Percentiles rank a stretch among this genome's conserved stretches.
These are phyloP conservation scores for Triops cancriformis DNA, from an alignment of 1,140 invertebrate genomes.

Conservation along the genomic window DNA sequence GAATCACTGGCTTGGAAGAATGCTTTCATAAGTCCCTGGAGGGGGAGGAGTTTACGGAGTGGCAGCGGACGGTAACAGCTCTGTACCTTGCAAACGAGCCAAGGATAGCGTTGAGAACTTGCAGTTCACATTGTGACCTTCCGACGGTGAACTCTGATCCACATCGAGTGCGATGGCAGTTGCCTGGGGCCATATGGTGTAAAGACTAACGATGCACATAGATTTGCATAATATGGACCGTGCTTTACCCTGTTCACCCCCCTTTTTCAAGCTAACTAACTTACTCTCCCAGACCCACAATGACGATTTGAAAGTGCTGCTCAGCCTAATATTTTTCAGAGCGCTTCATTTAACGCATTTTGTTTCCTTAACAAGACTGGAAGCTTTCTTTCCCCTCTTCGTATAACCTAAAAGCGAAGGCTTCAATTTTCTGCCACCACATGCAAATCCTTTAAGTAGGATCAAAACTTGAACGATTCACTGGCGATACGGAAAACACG, in stretches of 20 bases:
- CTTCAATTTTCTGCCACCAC: background rate
- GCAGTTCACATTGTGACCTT: background rate
- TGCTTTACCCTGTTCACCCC: background rate
- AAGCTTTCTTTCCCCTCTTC: background rate
- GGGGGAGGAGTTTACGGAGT: background rate
- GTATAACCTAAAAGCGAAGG: background rate
- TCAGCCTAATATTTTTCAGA: background rate
- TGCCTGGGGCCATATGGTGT: background rate
- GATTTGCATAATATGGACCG: background rate
- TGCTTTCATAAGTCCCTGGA: background rate
- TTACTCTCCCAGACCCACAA: background rate
- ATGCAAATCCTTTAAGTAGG: background rate
- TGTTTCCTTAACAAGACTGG: background rate
- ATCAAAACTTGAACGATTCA: background rate
- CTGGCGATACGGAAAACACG: background rate
- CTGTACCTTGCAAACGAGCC: background rate
- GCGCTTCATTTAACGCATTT: background rate
- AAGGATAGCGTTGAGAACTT: background rate
- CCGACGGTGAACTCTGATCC: background rate
- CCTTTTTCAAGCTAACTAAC: background rate
- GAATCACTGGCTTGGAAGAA: background rate
- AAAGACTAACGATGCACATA: constrained; percentile 14
- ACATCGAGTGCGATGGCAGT: background rate
- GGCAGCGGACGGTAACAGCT: background rate
- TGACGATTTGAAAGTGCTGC: background rate